Percentiles rank a stretch among this genome's conserved stretches.
Evolutionary conservation across 2,113 vertebrate species (phyloP).

Genomic region (Halcyon malimbica): DNA sequence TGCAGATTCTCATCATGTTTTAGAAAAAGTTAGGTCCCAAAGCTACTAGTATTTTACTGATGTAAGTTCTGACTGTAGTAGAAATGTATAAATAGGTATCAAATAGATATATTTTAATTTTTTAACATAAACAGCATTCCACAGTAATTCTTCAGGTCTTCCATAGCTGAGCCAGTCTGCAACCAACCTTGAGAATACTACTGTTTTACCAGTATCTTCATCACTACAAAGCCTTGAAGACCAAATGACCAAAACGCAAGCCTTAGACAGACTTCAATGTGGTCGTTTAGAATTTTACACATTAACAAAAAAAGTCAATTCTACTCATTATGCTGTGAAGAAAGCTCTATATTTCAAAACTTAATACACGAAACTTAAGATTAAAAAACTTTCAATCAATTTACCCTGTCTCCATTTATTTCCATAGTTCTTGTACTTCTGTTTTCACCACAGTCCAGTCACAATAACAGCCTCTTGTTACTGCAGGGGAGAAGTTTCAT

Average conservation of each 20-base stretch:
- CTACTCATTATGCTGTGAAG: constrained; percentile 15
- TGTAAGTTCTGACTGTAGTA: neutral
- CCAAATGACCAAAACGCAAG: neutral
- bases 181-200: neutral
- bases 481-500: neutral
- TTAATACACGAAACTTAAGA: neutral
- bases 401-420: neutral
- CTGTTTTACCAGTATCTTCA: neutral
- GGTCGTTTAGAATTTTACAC: neutral
- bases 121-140: neutral
- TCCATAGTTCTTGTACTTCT: neutral
- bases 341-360: neutral
- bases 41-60: neutral
- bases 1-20: neutral
- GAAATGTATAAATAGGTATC: neutral
- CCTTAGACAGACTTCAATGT: neutral
- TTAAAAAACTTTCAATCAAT: neutral
- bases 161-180: neutral
- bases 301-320: neutral
- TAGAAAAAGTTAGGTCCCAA: neutral
- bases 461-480: neutral
- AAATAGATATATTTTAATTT: neutral
- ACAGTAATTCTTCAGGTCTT: neutral
- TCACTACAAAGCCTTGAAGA: neutral
- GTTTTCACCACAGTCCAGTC: neutral